A percentile compares a stretch with the other conserved stretches of the same genome.
These are phyloP conservation scores for Ailuropoda melanoleuca DNA, from an alignment of 2,113 vertebrate species.

Conservation along the genomic window DNA sequence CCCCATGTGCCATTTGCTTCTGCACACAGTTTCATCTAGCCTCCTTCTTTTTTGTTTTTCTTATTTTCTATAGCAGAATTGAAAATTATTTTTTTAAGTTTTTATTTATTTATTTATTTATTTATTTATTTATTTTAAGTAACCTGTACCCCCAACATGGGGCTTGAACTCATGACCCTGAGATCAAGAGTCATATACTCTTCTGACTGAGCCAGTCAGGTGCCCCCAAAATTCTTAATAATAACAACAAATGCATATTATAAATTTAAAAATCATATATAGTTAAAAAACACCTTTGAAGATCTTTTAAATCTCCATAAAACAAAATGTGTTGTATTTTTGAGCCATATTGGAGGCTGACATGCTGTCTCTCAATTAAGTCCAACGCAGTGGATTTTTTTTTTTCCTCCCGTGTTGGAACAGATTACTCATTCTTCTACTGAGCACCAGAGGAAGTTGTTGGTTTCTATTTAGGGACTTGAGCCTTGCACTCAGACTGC, in stretches of 20 bases:
- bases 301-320: background rate
- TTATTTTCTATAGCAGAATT: background rate
- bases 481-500: background rate
- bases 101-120: background rate
- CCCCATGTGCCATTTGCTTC: background rate
- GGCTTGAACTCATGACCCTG: background rate
- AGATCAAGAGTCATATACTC: background rate
- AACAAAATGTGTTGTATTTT: background rate
- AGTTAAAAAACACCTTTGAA: background rate
- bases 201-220: background rate
- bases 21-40: background rate
- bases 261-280: background rate
- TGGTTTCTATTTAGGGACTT: background rate
- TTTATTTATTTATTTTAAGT: background rate
- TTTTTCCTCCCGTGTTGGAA: background rate
- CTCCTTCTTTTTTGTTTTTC: background rate
- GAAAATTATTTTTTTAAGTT: background rate
- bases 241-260: background rate
- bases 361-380: background rate
- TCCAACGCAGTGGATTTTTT: background rate
- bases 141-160: background rate
- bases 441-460: background rate
- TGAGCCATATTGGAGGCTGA: background rate
- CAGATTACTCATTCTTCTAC: background rate
- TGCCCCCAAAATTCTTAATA: background rate